Evolutionary conservation across 2,888 invertebrate species (phyloP).

Genomic region (Arge pagana): DNA sequence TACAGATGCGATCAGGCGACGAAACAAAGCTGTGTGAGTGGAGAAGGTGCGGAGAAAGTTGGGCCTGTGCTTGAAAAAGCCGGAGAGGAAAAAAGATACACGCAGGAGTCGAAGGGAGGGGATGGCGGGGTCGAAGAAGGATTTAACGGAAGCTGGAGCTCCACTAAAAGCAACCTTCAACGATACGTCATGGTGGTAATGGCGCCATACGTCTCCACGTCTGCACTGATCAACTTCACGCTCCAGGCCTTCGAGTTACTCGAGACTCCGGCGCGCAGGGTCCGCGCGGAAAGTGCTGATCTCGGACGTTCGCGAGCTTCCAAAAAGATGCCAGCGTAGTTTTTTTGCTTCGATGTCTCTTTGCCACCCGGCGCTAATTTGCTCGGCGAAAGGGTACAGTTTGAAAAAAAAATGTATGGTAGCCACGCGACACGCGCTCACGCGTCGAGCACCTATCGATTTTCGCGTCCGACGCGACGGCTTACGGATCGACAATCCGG

Average conservation of each 20-base stretch:
- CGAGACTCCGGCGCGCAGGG: slow-evolving; percentile 5
- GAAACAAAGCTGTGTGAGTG: no score
- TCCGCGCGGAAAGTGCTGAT: no score
- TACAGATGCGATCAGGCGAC: no score
- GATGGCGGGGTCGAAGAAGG: slow-evolving; percentile 6
- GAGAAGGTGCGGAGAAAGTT: slow-evolving; percentile 33
- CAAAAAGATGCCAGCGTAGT: no score
- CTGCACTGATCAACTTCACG: slow-evolving; percentile 19
- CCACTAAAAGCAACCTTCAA: slow-evolving; percentile 18
- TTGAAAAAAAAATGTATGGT: no score
- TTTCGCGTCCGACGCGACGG: no score
- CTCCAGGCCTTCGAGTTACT: slow-evolving; percentile 8
- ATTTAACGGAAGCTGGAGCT: slow-evolving; percentile 19
- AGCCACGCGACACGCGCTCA: no score
- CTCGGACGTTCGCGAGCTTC: no score
- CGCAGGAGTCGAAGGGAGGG: background rate
- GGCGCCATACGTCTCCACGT: slow-evolving; percentile 20
- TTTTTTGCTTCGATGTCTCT: background rate
- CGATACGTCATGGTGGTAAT: slow-evolving; percentile 19
- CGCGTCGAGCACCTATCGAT: no score
- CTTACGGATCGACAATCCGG: slow-evolving; percentile 3
- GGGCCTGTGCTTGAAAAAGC: no score
- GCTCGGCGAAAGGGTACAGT: background rate
- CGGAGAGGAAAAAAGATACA: slow-evolving; percentile 1
- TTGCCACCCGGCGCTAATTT: no score